A percentile compares a stretch with the other conserved stretches of the same genome.
These are phyloP conservation scores for Hydrozoanthus gracilis DNA, from an alignment of 92 coral and sea anemone genomes.

Conservation along the genomic window DNA sequence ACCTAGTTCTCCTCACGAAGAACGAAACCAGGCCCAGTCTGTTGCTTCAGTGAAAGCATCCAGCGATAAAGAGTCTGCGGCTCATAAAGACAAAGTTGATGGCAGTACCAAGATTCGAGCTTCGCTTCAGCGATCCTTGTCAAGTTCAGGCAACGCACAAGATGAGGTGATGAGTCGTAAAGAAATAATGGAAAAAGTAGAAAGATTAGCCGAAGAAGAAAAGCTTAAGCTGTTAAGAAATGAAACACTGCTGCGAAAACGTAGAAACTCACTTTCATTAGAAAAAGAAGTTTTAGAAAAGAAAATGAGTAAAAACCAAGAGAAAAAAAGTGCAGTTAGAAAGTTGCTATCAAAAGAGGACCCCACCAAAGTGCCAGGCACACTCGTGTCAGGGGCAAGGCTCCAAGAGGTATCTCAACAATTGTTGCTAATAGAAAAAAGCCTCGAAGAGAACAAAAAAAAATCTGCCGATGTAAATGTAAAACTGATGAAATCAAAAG, in stretches of 20 bases:
- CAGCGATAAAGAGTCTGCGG: conserved; percentile 21
- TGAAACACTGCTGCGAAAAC: conserved; percentile 86
- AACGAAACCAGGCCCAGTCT: not conserved
- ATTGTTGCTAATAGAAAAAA: conserved; percentile 73
- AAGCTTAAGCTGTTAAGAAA: conserved; percentile 76
- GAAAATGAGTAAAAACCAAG: conserved; percentile 74
- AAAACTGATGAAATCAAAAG: conserved; percentile 71
- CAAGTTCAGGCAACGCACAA: conserved; percentile 42
- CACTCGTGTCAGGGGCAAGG: conserved; percentile 62
- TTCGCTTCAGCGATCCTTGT: conserved; percentile 5
- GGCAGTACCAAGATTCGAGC: conserved; percentile 21
- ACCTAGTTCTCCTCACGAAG: conserved; percentile 64
- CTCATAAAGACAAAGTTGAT: conserved; percentile 25
- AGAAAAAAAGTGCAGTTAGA: conserved; percentile 79
- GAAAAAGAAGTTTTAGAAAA: conserved; percentile 86
- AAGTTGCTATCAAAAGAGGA: conserved; percentile 83
- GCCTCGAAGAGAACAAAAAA: conserved; percentile 72
- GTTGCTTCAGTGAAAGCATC: not conserved
- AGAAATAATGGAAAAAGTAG: conserved; percentile 77
- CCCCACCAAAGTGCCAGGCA: conserved; percentile 53
- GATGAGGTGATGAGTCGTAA: conserved; percentile 48
- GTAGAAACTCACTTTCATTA: conserved; percentile 87
- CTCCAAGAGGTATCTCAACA: conserved; percentile 76
- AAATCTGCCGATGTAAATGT: conserved; percentile 74
- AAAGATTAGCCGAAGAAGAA: conserved; percentile 89